Percentiles rank a stretch among this genome's conserved stretches.
phyloP scores from a whole-genome alignment of 1,140 invertebrate genomes.

The Hetaerina americana region DNA sequence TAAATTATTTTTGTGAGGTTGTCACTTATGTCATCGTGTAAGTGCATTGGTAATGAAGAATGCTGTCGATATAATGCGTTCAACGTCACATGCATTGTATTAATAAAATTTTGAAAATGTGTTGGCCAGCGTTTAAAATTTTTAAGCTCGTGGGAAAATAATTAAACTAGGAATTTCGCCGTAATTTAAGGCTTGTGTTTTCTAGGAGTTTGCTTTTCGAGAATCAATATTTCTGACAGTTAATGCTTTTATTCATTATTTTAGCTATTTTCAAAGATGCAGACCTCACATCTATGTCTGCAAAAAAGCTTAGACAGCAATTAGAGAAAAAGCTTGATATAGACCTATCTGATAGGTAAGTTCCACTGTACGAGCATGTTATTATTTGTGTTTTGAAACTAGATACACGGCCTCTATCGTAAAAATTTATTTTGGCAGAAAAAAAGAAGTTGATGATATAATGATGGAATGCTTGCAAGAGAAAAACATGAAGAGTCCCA shows the following conservation, averaged over 20 bases:
- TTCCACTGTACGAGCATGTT: background rate
- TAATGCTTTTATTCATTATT: too few species aligned
- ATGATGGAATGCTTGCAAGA: conserved; percentile 62
- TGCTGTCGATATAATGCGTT: too few species aligned
- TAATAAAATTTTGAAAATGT: too few species aligned
- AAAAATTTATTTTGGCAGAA: conserved; percentile 39
- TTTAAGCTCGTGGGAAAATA: too few species aligned
- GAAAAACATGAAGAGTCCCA: conserved; percentile 36
- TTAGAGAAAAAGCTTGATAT: conserved; percentile 67
- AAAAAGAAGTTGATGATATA: conserved; percentile 70
- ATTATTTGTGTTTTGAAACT: conserved; percentile 10
- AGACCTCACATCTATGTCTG: conserved; percentile 66
- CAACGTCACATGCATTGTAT: too few species aligned
- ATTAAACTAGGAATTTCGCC: too few species aligned
- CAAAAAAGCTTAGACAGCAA: conserved; percentile 80
- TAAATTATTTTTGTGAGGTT: background rate
- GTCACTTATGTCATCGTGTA: background rate
- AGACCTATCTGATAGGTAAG: conserved; percentile 50
- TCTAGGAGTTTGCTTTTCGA: too few species aligned
- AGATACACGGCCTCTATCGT: too few species aligned
- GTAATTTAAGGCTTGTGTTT: too few species aligned
- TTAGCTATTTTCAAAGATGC: conserved; percentile 79
- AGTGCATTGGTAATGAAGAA: too few species aligned
- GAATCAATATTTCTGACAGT: too few species aligned
- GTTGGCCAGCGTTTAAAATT: too few species aligned